Conservation (phyloP, 2,113 vertebrate species). For the Pseudonaja textilis region DNA sequence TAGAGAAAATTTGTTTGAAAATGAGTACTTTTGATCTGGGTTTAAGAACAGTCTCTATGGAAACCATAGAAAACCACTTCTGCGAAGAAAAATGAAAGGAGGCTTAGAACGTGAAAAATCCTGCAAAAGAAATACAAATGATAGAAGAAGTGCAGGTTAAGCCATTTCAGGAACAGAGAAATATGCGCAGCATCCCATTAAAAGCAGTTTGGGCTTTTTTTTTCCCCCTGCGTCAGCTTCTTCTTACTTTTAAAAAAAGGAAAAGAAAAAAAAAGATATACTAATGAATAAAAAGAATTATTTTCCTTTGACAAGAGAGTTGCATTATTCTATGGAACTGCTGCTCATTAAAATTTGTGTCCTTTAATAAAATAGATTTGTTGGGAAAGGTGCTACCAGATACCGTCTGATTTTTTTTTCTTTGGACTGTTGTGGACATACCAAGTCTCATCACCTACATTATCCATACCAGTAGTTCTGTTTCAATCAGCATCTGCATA, state of each 20-base stretch:
- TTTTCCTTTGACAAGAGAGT: background rate
- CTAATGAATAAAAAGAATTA: background rate
- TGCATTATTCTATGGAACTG: background rate
- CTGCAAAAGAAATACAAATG: background rate
- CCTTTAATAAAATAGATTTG: background rate
- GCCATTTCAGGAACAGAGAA: background rate
- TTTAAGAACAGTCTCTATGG: background rate
- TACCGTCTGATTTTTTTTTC: background rate
- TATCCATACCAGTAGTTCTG: too few species aligned
- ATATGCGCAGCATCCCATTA: background rate
- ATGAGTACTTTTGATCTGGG: background rate
- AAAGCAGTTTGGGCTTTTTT: background rate
- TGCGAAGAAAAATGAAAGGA: background rate
- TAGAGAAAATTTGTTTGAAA: background rate
- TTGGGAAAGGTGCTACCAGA: background rate
- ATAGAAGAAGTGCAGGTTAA: background rate
- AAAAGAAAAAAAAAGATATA: background rate
- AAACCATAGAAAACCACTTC: constrained; percentile 9
- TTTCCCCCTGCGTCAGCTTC: background rate
- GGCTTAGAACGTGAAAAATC: background rate
- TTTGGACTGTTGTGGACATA: background rate
- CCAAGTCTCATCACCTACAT: background rate
- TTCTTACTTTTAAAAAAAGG: background rate
- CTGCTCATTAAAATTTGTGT: background rate
- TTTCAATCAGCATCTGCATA: background rate